phyloP scores from a whole-genome alignment of 2,888 invertebrate genomes.

The Drosophila monieri region DNA sequence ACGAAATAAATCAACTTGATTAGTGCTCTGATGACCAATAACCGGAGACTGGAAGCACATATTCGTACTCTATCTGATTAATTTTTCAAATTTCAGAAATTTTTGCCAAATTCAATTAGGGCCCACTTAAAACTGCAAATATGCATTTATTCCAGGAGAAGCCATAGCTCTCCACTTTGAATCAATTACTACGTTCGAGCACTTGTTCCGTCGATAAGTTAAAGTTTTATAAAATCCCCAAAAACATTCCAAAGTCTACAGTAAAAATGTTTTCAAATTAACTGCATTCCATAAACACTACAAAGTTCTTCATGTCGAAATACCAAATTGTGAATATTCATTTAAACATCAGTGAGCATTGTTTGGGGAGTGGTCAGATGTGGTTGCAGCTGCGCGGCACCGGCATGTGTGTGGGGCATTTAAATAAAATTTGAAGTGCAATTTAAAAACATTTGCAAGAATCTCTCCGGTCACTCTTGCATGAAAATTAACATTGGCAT shows the following conservation, averaged over 20 bases:
- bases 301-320: neutral
- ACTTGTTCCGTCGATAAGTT: neutral
- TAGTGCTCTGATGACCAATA: constrained; percentile 1
- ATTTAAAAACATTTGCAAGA: constrained; percentile 73
- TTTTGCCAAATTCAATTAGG: neutral
- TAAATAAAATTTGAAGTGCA: constrained; percentile 78
- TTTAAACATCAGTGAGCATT: constrained; percentile 43
- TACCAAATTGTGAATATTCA: constrained; percentile 31
- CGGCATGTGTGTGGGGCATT: constrained; percentile 53
- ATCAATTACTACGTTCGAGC: neutral
- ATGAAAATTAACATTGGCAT: constrained; percentile 52
- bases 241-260: neutral
- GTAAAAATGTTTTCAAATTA: constrained; percentile 1
- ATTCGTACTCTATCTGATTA: neutral
- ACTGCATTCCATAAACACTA: neutral
- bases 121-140: neutral
- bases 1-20: constrained; percentile 83
- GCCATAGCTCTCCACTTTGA: neutral
- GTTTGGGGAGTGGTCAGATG: constrained; percentile 26
- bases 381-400: constrained; percentile 36
- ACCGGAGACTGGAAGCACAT: neutral
- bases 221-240: neutral
- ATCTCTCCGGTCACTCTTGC: constrained; percentile 47
- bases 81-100: neutral
- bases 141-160: neutral